phyloP scores from a whole-genome alignment of 2,797 vertebrate genomes.

The Acrossocheilus fasciatus region DNA sequence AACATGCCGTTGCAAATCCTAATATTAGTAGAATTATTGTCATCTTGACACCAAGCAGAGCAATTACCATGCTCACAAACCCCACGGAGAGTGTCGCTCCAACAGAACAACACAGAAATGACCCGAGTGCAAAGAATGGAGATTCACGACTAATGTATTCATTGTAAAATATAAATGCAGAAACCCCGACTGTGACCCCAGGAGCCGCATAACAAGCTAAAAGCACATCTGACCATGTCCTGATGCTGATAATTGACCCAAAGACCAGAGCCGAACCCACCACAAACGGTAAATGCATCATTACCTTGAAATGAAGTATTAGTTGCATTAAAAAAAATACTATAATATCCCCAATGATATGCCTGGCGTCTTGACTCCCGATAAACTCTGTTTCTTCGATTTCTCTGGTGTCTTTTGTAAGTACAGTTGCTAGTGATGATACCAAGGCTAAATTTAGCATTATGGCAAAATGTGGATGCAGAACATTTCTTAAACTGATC shows the following conservation, averaged over 20 bases:
- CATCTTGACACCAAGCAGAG: not conserved
- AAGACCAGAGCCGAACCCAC: not conserved
- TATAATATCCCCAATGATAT: not conserved
- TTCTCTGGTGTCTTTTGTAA: not conserved
- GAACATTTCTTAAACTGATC: not conserved
- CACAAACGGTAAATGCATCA: not conserved
- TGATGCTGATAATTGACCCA: not conserved
- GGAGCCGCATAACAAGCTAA: not conserved
- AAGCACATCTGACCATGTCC: slow-evolving; percentile 6
- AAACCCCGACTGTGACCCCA: not conserved
- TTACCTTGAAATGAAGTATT: not conserved
- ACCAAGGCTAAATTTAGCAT: not conserved
- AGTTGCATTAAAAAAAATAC: not conserved
- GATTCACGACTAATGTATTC: not conserved
- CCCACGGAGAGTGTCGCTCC: not conserved
- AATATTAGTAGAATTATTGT: not conserved
- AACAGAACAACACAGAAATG: not conserved
- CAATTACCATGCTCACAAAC: not conserved
- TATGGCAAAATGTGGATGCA: not conserved
- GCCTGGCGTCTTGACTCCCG: fast-evolving
- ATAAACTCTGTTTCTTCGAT: fast-evolving
- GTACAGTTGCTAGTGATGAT: not conserved
- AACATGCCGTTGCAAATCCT: not conserved
- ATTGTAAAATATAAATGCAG: not conserved
- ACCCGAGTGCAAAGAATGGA: not conserved